phyloP scores from a whole-genome alignment of 2,113 vertebrate genomes.

The Osmerus mordax region DNA sequence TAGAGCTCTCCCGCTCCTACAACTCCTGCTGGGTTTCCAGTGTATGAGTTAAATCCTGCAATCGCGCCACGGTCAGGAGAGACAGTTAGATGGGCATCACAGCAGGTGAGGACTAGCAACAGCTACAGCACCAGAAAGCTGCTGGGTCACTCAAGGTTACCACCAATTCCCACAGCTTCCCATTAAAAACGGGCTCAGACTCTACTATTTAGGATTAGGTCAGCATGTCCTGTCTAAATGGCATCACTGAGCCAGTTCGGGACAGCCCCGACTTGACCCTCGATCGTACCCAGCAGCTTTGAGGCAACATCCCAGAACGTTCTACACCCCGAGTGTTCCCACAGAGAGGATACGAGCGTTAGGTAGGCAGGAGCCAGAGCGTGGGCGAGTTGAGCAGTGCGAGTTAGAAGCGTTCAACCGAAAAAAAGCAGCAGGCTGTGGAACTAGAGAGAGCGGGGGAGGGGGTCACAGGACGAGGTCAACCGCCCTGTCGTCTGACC shows the following conservation, averaged over 20 bases:
- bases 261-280: not conserved
- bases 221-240: too few relatives aligned
- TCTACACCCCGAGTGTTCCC: constrained; percentile 32
- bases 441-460: constrained; percentile 15
- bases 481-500: constrained; percentile 5
- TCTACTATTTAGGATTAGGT: too few relatives aligned
- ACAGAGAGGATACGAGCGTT: constrained; percentile 47
- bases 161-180: not conserved
- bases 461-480: constrained; percentile 50
- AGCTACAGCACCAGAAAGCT: constrained; percentile 42
- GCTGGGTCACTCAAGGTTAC: constrained; percentile 42
- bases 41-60: constrained; percentile 86
- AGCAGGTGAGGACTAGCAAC: too few relatives aligned
- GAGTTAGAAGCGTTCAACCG: constrained; percentile 33
- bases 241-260: too few relatives aligned
- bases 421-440: constrained; percentile 57
- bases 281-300: constrained; percentile 58
- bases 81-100: constrained; percentile 10
- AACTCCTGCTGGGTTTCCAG: constrained; percentile 83
- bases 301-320: not conserved
- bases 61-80: constrained; percentile 49
- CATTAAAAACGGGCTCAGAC: not conserved
- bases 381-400: constrained; percentile 25
- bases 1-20: constrained; percentile 80
- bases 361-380: constrained; percentile 41